Evolutionary conservation across 1,140 invertebrate species (phyloP).

Genomic region (Drosophila willistoni): DNA sequence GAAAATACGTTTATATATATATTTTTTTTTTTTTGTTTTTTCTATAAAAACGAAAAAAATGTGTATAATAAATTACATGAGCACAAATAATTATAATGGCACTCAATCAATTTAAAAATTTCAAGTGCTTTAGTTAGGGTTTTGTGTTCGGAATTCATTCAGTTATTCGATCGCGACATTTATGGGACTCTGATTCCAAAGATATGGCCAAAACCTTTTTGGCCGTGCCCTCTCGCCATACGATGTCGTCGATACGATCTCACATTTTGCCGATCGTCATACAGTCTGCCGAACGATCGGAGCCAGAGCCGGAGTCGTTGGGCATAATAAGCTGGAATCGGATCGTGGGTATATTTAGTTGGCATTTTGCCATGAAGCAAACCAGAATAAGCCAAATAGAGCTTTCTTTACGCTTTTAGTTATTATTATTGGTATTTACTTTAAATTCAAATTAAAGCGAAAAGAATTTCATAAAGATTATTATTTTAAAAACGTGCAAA

Average conservation of each 20-base stretch:
- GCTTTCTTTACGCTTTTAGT: not conserved
- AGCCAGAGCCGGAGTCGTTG: not conserved
- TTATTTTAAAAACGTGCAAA: too few relatives aligned
- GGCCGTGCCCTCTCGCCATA: conserved; percentile 8
- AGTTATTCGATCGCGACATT: not conserved
- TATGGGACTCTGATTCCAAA: conserved; percentile 1
- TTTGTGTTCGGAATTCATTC: conserved; percentile 14
- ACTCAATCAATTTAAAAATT: conserved; percentile 42
- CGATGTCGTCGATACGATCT: too few relatives aligned
- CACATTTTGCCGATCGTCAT: conserved; percentile 13
- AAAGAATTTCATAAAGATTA: too few relatives aligned
- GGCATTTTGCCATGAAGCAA: conserved; percentile 55
- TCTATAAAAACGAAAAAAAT: conserved; percentile 19
- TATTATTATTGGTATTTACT: too few relatives aligned
- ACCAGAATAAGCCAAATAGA: conserved; percentile 34
- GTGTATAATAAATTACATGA: conserved; percentile 67
- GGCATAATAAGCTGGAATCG: conserved; percentile 71
- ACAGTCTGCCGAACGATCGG: conserved; percentile 8
- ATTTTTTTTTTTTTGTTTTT: too few relatives aligned
- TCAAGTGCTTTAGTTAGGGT: conserved; percentile 39
- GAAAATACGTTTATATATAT: conserved; percentile 28
- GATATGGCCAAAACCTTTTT: conserved; percentile 30
- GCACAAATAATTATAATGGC: conserved; percentile 61
- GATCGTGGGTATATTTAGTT: conserved; percentile 67
- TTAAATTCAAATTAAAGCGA: too few relatives aligned